Evolutionary conservation across 1,140 invertebrate genomes (phyloP).

Genomic region (Drosophila repletoides): DNA sequence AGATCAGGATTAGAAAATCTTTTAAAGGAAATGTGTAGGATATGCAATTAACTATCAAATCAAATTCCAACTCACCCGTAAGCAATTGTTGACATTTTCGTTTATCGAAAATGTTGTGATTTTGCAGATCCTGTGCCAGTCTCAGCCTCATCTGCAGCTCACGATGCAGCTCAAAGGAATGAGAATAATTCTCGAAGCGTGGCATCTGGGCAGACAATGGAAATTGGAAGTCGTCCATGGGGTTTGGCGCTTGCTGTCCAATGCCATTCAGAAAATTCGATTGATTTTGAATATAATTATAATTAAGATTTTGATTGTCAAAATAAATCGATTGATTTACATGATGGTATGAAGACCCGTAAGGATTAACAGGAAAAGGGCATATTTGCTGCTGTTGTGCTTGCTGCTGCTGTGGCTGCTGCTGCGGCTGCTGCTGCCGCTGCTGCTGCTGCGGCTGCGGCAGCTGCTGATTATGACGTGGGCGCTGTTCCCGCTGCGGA

Average conservation of each 20-base stretch:
- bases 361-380: no score
- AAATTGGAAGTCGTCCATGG: not conserved
- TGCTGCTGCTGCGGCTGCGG: not conserved
- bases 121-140: constrained; percentile 3
- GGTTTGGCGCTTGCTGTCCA: no score
- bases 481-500: no score
- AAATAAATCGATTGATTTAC: no score
- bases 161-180: not conserved
- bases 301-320: no score
- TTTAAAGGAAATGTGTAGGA: no score
- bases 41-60: not conserved
- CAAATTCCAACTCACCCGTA: constrained; percentile 14
- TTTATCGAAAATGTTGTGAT: constrained; percentile 9
- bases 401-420: not conserved
- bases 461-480: no score
- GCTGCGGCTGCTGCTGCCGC: not conserved
- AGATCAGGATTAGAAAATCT: not conserved
- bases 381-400: not conserved
- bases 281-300: no score
- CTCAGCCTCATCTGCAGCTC: constrained; percentile 4
- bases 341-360: no score
- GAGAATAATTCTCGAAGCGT: not conserved
- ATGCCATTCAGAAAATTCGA: no score
- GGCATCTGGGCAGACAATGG: not conserved
- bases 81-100: constrained; percentile 9